Base-by-base conservation (phyloP, 2,888 invertebrate genomes). In the Pimpla rufipes region DNA sequence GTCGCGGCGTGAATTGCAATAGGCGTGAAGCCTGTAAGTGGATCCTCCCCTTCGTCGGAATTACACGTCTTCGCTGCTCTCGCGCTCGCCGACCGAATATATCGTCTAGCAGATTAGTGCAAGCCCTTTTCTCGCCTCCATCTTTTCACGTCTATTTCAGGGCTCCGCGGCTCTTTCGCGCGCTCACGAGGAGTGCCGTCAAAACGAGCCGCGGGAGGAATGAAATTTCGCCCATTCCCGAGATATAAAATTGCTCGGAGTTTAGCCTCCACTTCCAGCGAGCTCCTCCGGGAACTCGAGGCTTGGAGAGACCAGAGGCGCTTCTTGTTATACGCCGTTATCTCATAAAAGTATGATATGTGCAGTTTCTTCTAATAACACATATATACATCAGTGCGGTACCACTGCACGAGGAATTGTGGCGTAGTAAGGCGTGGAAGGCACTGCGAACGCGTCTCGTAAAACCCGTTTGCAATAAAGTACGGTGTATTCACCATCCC, bases 331-430 rank as follows among this genome's bases (percentile, higher is more conserved):
- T 37, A 37, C 67, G 40, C 42, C 62, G 73, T 67, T 76, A 76
- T 11, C 74, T 74, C 68, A 67, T 74, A 74, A 82, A 78, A 82
- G 73, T 82, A 78, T 74, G 67, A 74, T 77, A 57, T 71, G 67
- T 73, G 81, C 75, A 76, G 59, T 55, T 67, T 18, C 66, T 45
- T 67, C 47, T 57, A 81, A 76, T 76, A 76, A 68, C 35, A 68
- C 35, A 18, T 16, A 29, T 18, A 37, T 16, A 45, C 42, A 52
- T 50, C 52, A n/a, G 5, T 6, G 18, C 18, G 35, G 16, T 62
- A 35, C 37, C 18, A 35, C 3, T 23, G 57, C n/a, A n/a, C 21
- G 42, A 71, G 45, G n/a, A 35, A 71, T 76, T 66, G 40, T 76
- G 57, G 66, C 47, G 29, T 66, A 18, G 50, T 16, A 52, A 57